phyloP scores from a whole-genome alignment of 2,888 invertebrate genomes.

The Linnaemya vulpina region DNA sequence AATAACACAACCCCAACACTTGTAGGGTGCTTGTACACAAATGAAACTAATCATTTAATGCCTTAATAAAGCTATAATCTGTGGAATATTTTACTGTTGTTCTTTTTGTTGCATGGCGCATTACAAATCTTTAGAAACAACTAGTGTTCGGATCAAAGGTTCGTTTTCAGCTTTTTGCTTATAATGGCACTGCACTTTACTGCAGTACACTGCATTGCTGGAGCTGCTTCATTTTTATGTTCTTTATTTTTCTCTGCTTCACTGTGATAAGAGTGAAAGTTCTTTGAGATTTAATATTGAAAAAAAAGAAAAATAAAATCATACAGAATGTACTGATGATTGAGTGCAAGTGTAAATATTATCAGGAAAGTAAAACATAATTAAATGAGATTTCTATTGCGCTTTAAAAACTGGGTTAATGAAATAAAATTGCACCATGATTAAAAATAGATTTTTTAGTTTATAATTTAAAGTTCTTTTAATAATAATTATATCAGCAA shows the following conservation, averaged over 20 bases:
- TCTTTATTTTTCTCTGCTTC: background rate
- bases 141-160: slow-evolving; percentile 44
- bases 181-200: slow-evolving; percentile 10
- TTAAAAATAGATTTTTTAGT: too few species aligned
- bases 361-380: slow-evolving; percentile 32
- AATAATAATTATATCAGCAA: too few species aligned
- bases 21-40: slow-evolving; percentile 18
- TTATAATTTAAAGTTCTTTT: too few species aligned
- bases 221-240: background rate
- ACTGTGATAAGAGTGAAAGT: slow-evolving; percentile 43
- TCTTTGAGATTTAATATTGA: slow-evolving; percentile 7
- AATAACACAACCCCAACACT: background rate
- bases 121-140: slow-evolving; percentile 32
- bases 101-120: background rate
- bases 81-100: background rate
- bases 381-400: background rate
- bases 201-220: slow-evolving; percentile 25
- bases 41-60: background rate
- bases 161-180: slow-evolving; percentile 21
- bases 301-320: background rate
- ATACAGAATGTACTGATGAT: too few species aligned
- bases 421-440: slow-evolving; percentile 7
- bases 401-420: slow-evolving; percentile 42
- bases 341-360: slow-evolving; percentile 44
- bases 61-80: slow-evolving; percentile 2